Percentiles rank a stretch among this genome's conserved stretches.
Conservation (phyloP, 2,113 vertebrate species). For the Xiphorhynchus elegans region DNA sequence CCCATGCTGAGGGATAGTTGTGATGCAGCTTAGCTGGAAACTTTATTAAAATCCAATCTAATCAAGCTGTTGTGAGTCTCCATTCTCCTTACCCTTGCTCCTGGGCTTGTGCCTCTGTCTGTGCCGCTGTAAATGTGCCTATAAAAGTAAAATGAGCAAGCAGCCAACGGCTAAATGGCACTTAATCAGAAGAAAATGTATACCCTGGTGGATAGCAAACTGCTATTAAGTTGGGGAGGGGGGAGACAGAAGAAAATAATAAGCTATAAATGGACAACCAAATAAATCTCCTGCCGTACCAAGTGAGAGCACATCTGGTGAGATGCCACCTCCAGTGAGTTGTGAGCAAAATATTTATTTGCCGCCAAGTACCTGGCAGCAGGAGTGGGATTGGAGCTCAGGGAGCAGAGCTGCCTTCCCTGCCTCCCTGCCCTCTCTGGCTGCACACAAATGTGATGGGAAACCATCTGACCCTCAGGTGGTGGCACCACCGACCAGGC, state of each 20-base stretch:
- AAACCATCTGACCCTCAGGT: not conserved
- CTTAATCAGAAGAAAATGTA: conserved; percentile 72
- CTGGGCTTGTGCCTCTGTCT: conserved; percentile 60
- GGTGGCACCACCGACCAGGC: not conserved
- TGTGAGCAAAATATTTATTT: conserved; percentile 64
- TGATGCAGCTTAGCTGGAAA: conserved; percentile 63
- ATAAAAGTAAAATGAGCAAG: conserved; percentile 71
- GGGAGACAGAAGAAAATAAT: not conserved
- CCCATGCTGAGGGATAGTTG: not conserved
- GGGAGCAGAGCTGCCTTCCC: not conserved
- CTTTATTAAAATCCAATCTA: conserved; percentile 74
- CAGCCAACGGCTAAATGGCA: conserved; percentile 71
- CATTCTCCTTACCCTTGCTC: conserved; percentile 68
- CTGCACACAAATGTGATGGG: not conserved
- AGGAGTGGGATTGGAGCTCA: not conserved
- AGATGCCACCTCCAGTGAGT: conserved; percentile 59
- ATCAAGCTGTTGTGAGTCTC: conserved; percentile 39
- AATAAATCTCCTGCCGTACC: conserved; percentile 52
- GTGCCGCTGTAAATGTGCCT: conserved; percentile 55
- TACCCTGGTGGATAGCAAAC: conserved; percentile 69
- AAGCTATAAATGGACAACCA: conserved; percentile 37
- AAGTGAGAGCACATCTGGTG: conserved; percentile 62
- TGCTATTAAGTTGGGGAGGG: conserved; percentile 23
- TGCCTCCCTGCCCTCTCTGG: not conserved
- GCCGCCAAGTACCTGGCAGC: not conserved